These are phyloP conservation scores for Cacoxenus indagator DNA, from an alignment of 2,888 invertebrate species.

Conservation along the genomic window DNA sequence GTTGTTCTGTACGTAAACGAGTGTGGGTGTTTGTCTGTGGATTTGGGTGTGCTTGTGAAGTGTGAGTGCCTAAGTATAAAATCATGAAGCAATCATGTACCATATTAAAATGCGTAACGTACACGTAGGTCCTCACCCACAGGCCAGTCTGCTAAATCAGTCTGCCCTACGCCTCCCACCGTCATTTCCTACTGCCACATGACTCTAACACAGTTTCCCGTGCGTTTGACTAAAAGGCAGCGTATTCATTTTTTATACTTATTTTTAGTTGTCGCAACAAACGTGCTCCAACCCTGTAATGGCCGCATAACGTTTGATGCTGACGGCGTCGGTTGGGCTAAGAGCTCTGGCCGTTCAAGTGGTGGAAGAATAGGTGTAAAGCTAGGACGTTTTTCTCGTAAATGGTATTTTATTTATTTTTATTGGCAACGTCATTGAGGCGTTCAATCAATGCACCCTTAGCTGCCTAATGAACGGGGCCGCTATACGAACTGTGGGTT, in stretches of 20 bases:
- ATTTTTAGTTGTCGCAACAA: conserved; percentile 45
- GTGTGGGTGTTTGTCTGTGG: conserved; percentile 18
- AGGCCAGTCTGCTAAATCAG: not conserved
- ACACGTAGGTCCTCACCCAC: conserved; percentile 37
- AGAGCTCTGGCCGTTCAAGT: not conserved
- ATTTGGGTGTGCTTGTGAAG: conserved; percentile 4
- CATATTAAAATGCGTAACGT: conserved; percentile 61
- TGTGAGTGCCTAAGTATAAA: too few relatives aligned
- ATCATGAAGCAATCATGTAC: conserved; percentile 62
- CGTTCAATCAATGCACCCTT: conserved; percentile 37
- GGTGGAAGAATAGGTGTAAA: not conserved
- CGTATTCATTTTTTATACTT: conserved; percentile 41
- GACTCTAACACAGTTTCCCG: conserved; percentile 1
- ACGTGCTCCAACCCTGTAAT: conserved; percentile 25
- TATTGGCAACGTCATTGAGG: conserved; percentile 61
- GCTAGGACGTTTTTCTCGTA: conserved; percentile 40
- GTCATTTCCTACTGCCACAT: conserved; percentile 6
- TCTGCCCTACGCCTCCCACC: conserved; percentile 19
- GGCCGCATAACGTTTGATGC: conserved; percentile 10
- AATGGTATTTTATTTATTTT: conserved; percentile 61
- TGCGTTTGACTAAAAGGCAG: conserved; percentile 47
- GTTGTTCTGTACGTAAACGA: conserved; percentile 3
- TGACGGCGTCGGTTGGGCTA: conserved; percentile 25
- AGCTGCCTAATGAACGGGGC: not conserved
- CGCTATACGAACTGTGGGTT: not conserved